A percentile compares a stretch with the other conserved stretches of the same genome.
These are phyloP conservation scores for Pediacus dermestoides DNA, from an alignment of 2,888 invertebrate species.

Conservation along the genomic window DNA sequence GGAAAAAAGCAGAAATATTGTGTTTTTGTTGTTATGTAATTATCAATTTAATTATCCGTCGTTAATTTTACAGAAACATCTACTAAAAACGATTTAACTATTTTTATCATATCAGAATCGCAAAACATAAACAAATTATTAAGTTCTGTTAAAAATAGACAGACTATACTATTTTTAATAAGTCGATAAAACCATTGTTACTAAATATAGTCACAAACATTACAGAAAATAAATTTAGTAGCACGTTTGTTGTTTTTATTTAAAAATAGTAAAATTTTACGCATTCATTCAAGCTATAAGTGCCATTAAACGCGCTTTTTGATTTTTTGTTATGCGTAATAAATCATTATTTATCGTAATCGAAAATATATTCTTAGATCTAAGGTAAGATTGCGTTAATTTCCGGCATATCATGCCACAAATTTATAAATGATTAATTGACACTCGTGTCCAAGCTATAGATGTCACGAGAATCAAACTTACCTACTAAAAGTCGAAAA, in stretches of 20 bases:
- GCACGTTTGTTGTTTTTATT: conserved; percentile 33
- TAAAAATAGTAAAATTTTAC: conserved; percentile 28
- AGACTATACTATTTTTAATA: conserved; percentile 41
- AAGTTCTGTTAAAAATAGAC: conserved; percentile 34
- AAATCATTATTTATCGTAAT: no score
- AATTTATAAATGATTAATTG: not conserved
- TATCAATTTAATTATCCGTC: conserved; percentile 9
- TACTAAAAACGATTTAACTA: no score
- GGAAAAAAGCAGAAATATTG: no score
- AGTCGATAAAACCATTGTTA: conserved; percentile 41
- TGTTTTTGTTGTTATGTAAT: conserved; percentile 2
- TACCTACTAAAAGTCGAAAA: no score
- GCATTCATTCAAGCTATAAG: conserved; percentile 2
- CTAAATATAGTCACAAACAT: conserved; percentile 42
- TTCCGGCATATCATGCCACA: no score
- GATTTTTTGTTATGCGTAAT: no score
- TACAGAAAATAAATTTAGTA: conserved; percentile 27
- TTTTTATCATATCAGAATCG: conserved; percentile 19
- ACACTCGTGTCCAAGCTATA: conserved; percentile 9
- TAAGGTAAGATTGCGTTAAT: no score
- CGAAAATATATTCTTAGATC: no score
- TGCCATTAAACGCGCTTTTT: not conserved
- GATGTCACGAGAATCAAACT: conserved; percentile 6
- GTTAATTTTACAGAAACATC: no score
- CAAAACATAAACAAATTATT: conserved; percentile 24